phyloP scores from a whole-genome alignment of 2,888 invertebrate genomes.

The Cheilosia scutellata region DNA sequence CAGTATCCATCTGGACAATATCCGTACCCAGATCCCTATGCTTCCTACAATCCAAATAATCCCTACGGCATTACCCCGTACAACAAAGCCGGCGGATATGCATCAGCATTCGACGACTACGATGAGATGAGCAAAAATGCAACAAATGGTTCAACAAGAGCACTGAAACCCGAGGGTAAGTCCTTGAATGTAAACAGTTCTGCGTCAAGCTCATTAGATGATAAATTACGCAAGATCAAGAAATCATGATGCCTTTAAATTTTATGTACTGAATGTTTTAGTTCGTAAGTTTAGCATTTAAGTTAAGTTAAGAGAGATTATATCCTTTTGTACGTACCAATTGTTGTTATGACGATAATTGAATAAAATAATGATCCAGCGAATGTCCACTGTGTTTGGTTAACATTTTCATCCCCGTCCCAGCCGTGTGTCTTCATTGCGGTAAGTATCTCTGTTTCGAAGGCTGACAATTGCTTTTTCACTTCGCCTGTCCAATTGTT shows the following conservation, averaged over 20 bases:
- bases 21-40: conserved; percentile 49
- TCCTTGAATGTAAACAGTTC: conserved; percentile 10
- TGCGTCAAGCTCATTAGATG: conserved; percentile 14
- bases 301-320: conserved; percentile 25
- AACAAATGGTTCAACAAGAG: conserved; percentile 39
- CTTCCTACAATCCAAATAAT: conserved; percentile 32
- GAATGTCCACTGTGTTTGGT: conserved; percentile 92
- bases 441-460: conserved; percentile 89
- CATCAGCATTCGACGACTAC: conserved; percentile 61
- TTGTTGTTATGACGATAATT: conserved; percentile 97
- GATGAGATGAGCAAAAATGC: conserved; percentile 60
- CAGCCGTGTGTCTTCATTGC: conserved; percentile 95
- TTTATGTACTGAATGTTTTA: conserved; percentile 27
- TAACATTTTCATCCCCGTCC: conserved; percentile 91
- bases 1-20: conserved; percentile 45
- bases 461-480: conserved; percentile 86
- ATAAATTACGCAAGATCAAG: conserved; percentile 39
- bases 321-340: conserved; percentile 88
- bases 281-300: conserved; percentile 30
- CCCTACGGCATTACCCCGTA: conserved; percentile 65
- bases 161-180: conserved; percentile 59
- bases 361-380: conserved; percentile 96
- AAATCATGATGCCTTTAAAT: conserved; percentile 27
- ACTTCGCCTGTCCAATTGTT: conserved; percentile 93
- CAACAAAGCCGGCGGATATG: conserved; percentile 51